A percentile compares a stretch with the other conserved stretches of the same genome.
Evolutionary conservation across 2,797 vertebrate species (phyloP).

Genomic region (Onychomys torridus): DNA sequence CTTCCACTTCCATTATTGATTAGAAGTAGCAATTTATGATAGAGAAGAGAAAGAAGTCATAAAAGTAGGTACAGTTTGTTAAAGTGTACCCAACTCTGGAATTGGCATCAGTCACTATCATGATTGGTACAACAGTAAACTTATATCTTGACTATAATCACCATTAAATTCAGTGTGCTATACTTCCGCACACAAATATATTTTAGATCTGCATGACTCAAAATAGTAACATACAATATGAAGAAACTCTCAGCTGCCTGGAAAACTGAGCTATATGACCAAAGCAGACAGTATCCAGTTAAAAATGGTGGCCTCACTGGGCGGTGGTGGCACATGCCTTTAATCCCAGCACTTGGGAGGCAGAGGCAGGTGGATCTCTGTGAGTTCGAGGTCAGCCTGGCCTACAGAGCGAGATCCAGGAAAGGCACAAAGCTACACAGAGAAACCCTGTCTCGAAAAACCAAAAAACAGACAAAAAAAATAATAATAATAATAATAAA

Average conservation of each 20-base stretch:
- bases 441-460: no score
- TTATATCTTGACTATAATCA: neutral
- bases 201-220: neutral
- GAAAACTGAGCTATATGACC: neutral
- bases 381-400: no score
- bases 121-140: neutral
- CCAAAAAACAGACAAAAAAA: no score
- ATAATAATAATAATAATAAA: no score
- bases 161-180: neutral
- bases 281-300: neutral
- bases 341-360: no score
- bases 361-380: no score
- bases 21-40: conserved; percentile 59
- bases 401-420: no score
- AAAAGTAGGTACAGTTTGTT: conserved; percentile 35
- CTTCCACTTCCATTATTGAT: conserved; percentile 37
- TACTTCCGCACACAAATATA: neutral
- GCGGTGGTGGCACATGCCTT: no score
- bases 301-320: neutral
- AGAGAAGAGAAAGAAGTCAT: conserved; percentile 37
- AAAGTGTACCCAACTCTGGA: neutral
- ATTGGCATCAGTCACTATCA: neutral
- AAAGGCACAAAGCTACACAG: no score
- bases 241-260: neutral
- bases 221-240: neutral